Conservation (phyloP, 2,888 invertebrate species). For the Hypselothyrea guttata region DNA sequence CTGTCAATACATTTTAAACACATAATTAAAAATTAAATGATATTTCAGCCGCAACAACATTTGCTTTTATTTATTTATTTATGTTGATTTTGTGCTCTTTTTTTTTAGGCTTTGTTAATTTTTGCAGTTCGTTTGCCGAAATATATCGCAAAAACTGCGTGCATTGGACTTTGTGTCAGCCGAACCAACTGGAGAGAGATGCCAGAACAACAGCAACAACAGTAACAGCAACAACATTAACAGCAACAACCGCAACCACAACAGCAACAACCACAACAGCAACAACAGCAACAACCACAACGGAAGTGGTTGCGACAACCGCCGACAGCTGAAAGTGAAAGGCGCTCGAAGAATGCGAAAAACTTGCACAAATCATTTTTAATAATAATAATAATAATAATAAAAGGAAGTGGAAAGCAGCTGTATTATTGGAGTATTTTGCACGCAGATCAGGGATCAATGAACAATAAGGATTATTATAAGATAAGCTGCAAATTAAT, state of each 20-base stretch:
- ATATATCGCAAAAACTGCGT: conserved; percentile 57
- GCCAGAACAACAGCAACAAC: too few relatives aligned
- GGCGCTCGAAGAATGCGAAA: conserved; percentile 44
- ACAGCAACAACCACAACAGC: too few relatives aligned
- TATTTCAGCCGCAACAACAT: conserved; percentile 44
- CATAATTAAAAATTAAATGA: conserved; percentile 60
- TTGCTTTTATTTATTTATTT: conserved; percentile 36
- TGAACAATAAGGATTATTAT: too few relatives aligned
- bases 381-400: too few relatives aligned
- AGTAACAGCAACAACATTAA: too few relatives aligned
- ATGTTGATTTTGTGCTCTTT: conserved; percentile 18
- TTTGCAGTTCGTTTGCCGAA: conserved; percentile 48
- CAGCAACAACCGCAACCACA: too few relatives aligned
- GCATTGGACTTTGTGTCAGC: conserved; percentile 61
- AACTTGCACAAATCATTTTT: too few relatives aligned
- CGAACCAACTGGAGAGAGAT: background rate
- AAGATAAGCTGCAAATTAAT: too few relatives aligned
- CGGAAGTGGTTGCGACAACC: conserved; percentile 35
- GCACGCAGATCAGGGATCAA: too few relatives aligned
- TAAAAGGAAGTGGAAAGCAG: conserved; percentile 57
- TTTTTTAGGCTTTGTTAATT: conserved; percentile 42
- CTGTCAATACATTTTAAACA: conserved; percentile 46
- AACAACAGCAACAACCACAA: conserved; percentile 14
- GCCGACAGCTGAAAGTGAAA: conserved; percentile 65
- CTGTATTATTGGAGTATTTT: too few relatives aligned